Conservation (phyloP, 2,888 invertebrate species). For the Eremobia ochroleuca region DNA sequence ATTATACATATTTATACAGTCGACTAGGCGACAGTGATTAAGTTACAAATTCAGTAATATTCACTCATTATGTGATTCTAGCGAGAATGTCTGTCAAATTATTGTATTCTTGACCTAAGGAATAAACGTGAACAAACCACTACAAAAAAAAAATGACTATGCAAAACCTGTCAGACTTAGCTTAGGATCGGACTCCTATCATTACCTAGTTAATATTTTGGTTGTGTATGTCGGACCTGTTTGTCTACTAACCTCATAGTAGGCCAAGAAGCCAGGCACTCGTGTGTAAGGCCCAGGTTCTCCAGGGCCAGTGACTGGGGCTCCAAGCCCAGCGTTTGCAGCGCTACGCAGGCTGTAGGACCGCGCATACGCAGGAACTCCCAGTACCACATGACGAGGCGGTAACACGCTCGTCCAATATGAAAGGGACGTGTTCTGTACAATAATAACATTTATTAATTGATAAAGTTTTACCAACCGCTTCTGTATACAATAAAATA, state of each 20-base stretch:
- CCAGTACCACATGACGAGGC: slow-evolving; percentile 93
- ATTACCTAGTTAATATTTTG: background rate
- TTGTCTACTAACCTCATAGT: slow-evolving; percentile 92
- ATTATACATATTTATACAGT: background rate
- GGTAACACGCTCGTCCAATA: slow-evolving; percentile 94
- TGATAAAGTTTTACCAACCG: background rate
- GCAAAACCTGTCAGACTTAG: background rate
- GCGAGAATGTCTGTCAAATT: background rate
- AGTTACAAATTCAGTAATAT: background rate
- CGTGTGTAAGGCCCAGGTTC: slow-evolving; percentile 93
- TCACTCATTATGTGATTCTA: background rate
- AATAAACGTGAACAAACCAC: background rate
- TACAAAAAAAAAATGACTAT: background rate
- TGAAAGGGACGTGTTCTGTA: slow-evolving; percentile 92
- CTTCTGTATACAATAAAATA: background rate
- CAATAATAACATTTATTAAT: background rate
- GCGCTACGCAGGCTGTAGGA: slow-evolving; percentile 92
- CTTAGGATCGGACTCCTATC: background rate
- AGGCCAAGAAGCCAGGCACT: slow-evolving; percentile 94
- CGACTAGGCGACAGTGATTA: background rate
- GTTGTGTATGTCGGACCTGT: too few relatives aligned
- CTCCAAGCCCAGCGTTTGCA: slow-evolving; percentile 89
- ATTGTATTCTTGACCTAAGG: background rate
- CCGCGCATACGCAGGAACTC: slow-evolving; percentile 95
- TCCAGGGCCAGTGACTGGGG: slow-evolving; percentile 92